Percentiles rank a stretch among this genome's conserved stretches.
These are phyloP conservation scores for Limnodromus scolopaceus DNA, from an alignment of 2,797 vertebrate genomes.

Conservation along the genomic window DNA sequence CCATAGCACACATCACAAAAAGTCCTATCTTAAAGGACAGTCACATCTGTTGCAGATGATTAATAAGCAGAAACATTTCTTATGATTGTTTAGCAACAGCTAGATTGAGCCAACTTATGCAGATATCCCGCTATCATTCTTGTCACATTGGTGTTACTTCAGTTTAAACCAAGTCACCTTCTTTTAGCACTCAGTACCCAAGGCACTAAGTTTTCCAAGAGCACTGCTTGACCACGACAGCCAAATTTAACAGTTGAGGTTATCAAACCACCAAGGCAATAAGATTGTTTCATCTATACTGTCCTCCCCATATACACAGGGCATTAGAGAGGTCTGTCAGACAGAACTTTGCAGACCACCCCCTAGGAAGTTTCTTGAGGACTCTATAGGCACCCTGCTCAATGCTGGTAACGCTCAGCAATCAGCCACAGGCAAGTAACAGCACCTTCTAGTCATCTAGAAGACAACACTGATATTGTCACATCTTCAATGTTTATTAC, in stretches of 20 bases:
- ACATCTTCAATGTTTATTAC: not conserved
- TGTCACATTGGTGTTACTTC: not conserved
- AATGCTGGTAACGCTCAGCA: not conserved
- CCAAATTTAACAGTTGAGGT: not conserved
- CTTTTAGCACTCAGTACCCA: not conserved
- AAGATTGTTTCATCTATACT: not conserved
- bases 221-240: not conserved
- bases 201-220: not conserved
- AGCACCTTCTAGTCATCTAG: not conserved
- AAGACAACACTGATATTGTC: not conserved
- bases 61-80: not conserved
- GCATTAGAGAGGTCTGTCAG: not conserved
- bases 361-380: not conserved
- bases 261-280: not conserved
- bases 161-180: not conserved
- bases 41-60: not conserved
- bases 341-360: accelerated
- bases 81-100: not conserved
- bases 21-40: not conserved
- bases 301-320: accelerated
- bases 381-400: not conserved
- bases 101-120: not conserved
- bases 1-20: not conserved
- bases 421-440: not conserved
- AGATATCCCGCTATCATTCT: not conserved